Percentiles rank a stretch among this genome's conserved stretches.
These are phyloP conservation scores for Myotis planiceps DNA, from an alignment of 2,797 vertebrate species.

Conservation along the genomic window DNA sequence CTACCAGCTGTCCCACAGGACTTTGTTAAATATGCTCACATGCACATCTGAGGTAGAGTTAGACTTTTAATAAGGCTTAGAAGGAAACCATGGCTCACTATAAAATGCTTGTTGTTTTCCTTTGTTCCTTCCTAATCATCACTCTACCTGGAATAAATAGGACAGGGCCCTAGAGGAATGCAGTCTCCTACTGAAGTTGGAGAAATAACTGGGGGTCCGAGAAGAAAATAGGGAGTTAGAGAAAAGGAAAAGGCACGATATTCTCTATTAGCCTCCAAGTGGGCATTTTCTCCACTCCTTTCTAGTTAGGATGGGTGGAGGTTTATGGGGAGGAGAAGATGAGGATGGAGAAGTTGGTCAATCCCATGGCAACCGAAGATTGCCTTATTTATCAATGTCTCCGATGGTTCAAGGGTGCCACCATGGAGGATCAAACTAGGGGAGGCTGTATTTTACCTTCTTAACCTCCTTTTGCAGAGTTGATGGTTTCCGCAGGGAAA, in stretches of 20 bases:
- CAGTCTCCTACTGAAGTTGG: not conserved
- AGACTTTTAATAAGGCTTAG: slow-evolving; percentile 41
- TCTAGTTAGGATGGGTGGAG: not conserved
- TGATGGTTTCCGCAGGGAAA: not conserved
- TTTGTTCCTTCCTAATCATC: slow-evolving; percentile 11
- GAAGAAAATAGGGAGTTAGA: not conserved
- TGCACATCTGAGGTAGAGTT: not conserved
- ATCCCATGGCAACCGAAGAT: not conserved
- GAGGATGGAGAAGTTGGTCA: not conserved
- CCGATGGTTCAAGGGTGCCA: not conserved
- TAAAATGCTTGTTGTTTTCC: not conserved
- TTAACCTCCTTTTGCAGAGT: not conserved
- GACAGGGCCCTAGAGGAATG: slow-evolving; percentile 45
- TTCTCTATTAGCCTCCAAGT: not conserved
- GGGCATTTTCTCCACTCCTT: not conserved
- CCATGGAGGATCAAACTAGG: not conserved
- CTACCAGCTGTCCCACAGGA: not conserved
- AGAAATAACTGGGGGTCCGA: not conserved
- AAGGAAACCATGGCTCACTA: slow-evolving; percentile 50
- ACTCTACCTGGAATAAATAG: slow-evolving; percentile 40
- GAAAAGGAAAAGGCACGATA: not conserved
- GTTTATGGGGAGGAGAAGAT: not conserved
- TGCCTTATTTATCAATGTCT: not conserved
- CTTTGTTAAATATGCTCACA: slow-evolving; percentile 20
- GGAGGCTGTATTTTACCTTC: not conserved